These are phyloP conservation scores for Limnephilus marmoratus DNA, from an alignment of 2,888 invertebrate genomes.

Conservation along the genomic window DNA sequence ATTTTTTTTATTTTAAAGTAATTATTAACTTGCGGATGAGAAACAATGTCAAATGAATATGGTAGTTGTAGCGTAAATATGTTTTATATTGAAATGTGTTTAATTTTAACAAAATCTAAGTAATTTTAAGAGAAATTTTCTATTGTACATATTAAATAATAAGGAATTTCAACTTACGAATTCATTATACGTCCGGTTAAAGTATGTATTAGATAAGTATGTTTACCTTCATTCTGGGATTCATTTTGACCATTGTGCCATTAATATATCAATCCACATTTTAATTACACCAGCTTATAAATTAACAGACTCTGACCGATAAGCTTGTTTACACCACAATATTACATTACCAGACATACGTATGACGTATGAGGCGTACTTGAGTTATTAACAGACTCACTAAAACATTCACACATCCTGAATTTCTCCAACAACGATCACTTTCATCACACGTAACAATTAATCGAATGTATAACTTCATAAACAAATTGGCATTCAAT, in stretches of 20 bases:
- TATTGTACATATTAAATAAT: constrained; percentile 37
- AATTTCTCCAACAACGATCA: neutral
- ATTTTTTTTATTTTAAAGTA: neutral
- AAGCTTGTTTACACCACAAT: no score
- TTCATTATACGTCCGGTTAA: constrained; percentile 40
- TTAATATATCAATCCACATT: neutral
- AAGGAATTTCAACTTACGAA: constrained; percentile 28
- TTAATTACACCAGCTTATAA: neutral
- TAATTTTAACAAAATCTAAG: constrained; percentile 19
- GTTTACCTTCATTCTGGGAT: constrained; percentile 1
- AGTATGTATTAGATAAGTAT: constrained; percentile 21
- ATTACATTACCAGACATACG: no score
- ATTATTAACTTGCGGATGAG: neutral
- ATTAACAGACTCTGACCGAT: neutral
- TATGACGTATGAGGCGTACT: no score
- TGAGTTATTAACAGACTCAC: neutral
- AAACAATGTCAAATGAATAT: neutral
- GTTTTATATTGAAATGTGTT: constrained; percentile 6
- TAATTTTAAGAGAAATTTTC: constrained; percentile 19
- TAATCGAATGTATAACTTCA: neutral
- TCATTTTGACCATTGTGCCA: neutral
- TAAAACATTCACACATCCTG: no score
- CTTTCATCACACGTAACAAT: neutral
- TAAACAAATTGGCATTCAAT: neutral
- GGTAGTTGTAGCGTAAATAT: neutral